phyloP scores from a whole-genome alignment of 2,888 invertebrate species.

The Eupeodes luniger region DNA sequence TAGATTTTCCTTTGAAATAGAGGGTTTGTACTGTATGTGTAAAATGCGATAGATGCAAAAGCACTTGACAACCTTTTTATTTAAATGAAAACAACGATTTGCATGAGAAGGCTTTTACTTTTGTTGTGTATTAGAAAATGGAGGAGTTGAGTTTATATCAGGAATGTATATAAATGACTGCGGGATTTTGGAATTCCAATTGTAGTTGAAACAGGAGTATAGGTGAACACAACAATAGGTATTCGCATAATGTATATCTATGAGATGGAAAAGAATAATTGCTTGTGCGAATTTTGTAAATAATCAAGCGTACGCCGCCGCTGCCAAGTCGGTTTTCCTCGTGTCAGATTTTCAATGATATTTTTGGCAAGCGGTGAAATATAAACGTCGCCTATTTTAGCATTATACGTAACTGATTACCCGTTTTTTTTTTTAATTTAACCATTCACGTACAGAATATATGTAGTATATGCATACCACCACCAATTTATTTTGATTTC shows the following conservation, averaged over 20 bases:
- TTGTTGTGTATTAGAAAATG: not conserved
- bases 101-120: conserved; percentile 6
- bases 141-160: conserved; percentile 33
- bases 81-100: not conserved
- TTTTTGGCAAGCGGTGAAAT: conserved; percentile 38
- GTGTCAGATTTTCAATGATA: conserved; percentile 32
- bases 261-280: conserved; percentile 61
- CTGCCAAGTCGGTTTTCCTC: not conserved
- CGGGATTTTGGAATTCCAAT: not conserved
- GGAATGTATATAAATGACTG: not conserved
- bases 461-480: not conserved
- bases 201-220: not conserved
- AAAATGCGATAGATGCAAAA: not conserved
- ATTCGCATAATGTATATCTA: not conserved
- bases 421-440: not conserved
- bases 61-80: conserved; percentile 32
- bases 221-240: not conserved
- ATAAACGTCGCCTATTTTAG: conserved; percentile 26
- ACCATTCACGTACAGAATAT: not conserved
- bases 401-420: not conserved
- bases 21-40: conserved; percentile 7
- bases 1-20: too few relatives aligned
- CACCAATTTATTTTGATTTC: not conserved
- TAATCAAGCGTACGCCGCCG: conserved; percentile 22
- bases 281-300: conserved; percentile 68